Base-by-base conservation (phyloP, 1,140 invertebrate genomes). In the Luehdorfia chinensis region DNA sequence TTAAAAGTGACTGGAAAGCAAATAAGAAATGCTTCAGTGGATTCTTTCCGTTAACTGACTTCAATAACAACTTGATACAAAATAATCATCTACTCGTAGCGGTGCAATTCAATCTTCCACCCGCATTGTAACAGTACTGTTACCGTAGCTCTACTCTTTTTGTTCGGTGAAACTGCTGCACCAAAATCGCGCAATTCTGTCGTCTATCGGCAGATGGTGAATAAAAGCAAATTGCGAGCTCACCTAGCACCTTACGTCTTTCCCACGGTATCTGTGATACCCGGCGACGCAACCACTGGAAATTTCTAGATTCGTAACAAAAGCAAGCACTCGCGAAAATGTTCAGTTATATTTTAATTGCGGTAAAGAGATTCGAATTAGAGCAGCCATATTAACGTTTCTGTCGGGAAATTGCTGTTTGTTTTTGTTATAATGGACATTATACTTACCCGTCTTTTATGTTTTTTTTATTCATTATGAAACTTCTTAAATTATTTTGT, bases 141-240 rank as follows among this genome's bases (percentile, higher is more conserved):
- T 11, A 43, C 39, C 12, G 25, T 43, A 28, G 3, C 15, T 39
- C 28, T 23, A 9, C 39, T 52, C 46, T 65, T 65, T 68, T 61
- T 65, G 37, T 41, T 51, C 39, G 50, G 44, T 51, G 46, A 45
- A 39, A 59, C 43, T 54, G 47, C 44, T 18, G 41, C 44, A 47
- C 52, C 41, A 37, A 58, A 60, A 63, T 65, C 51, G 54, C 49
- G 47, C 53, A 56, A 62, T 68, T 57, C 50, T 50, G 47, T 43
- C 47, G 50, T 59, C 50, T 58, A 45, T 31, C 60, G 51, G 59
- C 71, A 72, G 66, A 62, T 65, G 62, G 60, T 63, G 50, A 60
- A 67, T 70, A 67, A 66, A 70, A 50, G 62, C 62, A 66, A 74
- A 76, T 65, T 69, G 61, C 65, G 54, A 52, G 56, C 56, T 53